Conservation (phyloP, 2,797 vertebrate species). For the Mycteria americana region DNA sequence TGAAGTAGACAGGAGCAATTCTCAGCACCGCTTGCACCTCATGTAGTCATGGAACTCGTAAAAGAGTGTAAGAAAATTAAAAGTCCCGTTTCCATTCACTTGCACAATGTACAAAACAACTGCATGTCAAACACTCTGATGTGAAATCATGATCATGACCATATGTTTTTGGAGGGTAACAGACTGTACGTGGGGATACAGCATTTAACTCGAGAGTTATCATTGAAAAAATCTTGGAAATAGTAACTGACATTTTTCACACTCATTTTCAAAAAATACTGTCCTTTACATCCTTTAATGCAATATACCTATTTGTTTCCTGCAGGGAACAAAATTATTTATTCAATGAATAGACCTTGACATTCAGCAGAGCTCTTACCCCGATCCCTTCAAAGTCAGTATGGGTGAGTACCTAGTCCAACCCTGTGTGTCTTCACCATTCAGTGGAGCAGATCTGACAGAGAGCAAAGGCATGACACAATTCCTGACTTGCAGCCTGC, state of each 20-base stretch:
- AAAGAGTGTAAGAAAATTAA: neutral
- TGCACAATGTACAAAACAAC: neutral
- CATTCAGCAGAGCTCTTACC: neutral
- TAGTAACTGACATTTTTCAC: neutral
- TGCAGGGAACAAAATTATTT: neutral
- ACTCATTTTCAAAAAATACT: neutral
- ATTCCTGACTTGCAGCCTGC: neutral
- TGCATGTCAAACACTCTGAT: neutral
- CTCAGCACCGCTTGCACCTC: neutral
- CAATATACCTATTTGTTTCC: neutral
- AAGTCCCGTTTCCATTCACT: neutral
- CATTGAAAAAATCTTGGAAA: neutral
- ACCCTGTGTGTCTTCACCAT: neutral
- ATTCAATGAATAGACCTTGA: neutral
- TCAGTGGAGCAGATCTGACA: neutral
- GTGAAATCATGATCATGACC: neutral
- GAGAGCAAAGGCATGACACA: neutral
- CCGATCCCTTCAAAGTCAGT: neutral
- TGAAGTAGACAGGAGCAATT: neutral
- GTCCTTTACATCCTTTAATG: neutral
- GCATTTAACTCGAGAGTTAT: neutral
- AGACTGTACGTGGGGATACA: neutral
- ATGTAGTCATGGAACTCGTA: neutral
- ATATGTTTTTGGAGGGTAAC: conserved; percentile 6
- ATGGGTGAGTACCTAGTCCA: neutral